phyloP scores from a whole-genome alignment of 2,888 invertebrate species.

The Drosophila mimica region DNA sequence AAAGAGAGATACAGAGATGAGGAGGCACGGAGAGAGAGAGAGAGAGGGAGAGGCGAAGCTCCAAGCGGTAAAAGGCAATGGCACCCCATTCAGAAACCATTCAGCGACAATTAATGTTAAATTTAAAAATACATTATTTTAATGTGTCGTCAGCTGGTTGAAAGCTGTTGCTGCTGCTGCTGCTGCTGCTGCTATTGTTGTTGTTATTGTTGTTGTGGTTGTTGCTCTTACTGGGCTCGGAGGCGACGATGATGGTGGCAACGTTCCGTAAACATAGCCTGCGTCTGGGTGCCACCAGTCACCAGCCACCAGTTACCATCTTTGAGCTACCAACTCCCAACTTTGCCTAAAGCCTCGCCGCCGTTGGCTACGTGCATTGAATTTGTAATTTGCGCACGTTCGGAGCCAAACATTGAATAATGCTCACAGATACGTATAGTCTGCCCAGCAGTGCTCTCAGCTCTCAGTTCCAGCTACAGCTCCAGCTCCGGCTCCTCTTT shows the following conservation, averaged over 20 bases:
- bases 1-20: background rate
- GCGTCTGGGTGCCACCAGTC: slow-evolving; percentile 14
- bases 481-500: background rate
- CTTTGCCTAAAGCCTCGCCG: slow-evolving; percentile 46
- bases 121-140: slow-evolving; percentile 81
- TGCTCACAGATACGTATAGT: slow-evolving; percentile 73
- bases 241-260: slow-evolving; percentile 61
- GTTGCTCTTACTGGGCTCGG: slow-evolving; percentile 9
- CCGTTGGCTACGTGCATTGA: slow-evolving; percentile 75
- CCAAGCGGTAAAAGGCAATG: slow-evolving; percentile 41
- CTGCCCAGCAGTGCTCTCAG: slow-evolving; percentile 4
- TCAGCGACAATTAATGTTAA: slow-evolving; percentile 79
- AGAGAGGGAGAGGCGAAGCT: background rate
- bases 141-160: slow-evolving; percentile 75
- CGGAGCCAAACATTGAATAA: slow-evolving; percentile 78
- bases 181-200: background rate
- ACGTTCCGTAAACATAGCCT: slow-evolving; percentile 57
- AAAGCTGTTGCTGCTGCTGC: slow-evolving; percentile 38
- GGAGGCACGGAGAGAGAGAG: too few relatives aligned
- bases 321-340: slow-evolving; percentile 27
- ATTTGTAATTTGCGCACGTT: slow-evolving; percentile 82
- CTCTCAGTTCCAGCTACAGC: too few relatives aligned
- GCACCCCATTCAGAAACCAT: slow-evolving; percentile 68
- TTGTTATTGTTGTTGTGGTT: background rate
- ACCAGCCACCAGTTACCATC: slow-evolving; percentile 23